Evolutionary conservation across 2,797 vertebrate genomes (phyloP).

Genomic region (Phalloptychus januarius): DNA sequence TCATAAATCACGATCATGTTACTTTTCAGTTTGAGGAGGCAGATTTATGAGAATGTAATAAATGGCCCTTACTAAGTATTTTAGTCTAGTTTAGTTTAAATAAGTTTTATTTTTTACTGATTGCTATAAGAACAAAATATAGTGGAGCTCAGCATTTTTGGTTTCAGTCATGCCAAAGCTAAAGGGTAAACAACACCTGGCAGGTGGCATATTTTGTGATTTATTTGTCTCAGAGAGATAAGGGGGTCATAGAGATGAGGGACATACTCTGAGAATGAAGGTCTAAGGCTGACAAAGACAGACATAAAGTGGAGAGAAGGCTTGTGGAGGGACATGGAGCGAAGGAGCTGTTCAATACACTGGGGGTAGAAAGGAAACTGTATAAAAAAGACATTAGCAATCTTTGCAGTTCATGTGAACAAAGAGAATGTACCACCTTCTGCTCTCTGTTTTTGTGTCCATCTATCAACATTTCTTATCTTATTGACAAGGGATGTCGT

Average conservation of each 20-base stretch:
- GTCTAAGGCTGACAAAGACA: conserved; percentile 57
- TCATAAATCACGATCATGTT: background rate
- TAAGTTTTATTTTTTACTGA: background rate
- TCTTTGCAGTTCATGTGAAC: conserved; percentile 60
- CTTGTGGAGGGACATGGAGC: conserved; percentile 23
- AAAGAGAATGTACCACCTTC: conserved; percentile 39
- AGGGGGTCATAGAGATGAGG: conserved; percentile 33
- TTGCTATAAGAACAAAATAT: background rate
- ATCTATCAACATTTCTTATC: conserved; percentile 74
- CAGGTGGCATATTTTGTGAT: conserved; percentile 39
- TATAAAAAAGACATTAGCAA: conserved; percentile 62
- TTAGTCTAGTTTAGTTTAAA: background rate
- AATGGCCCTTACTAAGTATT: background rate
- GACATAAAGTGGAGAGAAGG: conserved; percentile 41
- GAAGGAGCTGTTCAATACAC: conserved; percentile 36
- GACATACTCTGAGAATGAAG: conserved; percentile 19
- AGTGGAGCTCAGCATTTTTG: conserved; percentile 10
- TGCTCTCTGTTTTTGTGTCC: conserved; percentile 49
- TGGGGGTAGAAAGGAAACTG: conserved; percentile 29
- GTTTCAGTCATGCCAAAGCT: conserved; percentile 29
- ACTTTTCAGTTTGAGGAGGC: background rate
- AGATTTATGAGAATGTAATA: background rate
- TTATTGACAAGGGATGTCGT: conserved; percentile 64
- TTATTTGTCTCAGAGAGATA: conserved; percentile 52
- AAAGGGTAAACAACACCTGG: conserved; percentile 62